These are phyloP conservation scores for Lota lota DNA, from an alignment of 2,113 vertebrate genomes.

Conservation along the genomic window DNA sequence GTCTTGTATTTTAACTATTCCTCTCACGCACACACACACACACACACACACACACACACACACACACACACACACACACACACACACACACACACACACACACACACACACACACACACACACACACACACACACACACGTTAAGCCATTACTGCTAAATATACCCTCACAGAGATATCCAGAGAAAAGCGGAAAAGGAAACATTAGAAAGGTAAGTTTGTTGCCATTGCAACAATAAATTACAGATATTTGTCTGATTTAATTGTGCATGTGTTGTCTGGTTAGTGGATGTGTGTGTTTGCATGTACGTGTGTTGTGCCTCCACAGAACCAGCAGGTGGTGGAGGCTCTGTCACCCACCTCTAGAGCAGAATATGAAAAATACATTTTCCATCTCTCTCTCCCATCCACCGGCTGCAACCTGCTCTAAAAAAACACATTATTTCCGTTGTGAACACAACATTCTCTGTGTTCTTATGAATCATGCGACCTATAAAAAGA, in stretches of 20 bases:
- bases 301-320: neutral
- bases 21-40: neutral
- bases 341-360: no score
- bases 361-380: no score
- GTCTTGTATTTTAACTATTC: no score
- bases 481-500: no score
- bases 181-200: neutral
- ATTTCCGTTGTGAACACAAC: no score
- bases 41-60: constrained; percentile 4
- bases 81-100: neutral
- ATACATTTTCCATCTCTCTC: no score
- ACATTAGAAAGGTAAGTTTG: neutral
- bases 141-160: no score
- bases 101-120: neutral
- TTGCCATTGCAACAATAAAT: constrained; percentile 1
- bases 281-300: neutral
- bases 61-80: neutral
- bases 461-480: no score
- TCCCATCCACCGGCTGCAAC: no score
- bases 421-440: no score
- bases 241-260: neutral
- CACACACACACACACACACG: constrained; percentile 2
- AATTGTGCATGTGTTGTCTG: neutral
- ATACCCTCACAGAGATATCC: neutral
- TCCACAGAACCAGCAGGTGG: no score